Conservation (phyloP, 2,113 vertebrate species). For the Oophaga pumilio region DNA sequence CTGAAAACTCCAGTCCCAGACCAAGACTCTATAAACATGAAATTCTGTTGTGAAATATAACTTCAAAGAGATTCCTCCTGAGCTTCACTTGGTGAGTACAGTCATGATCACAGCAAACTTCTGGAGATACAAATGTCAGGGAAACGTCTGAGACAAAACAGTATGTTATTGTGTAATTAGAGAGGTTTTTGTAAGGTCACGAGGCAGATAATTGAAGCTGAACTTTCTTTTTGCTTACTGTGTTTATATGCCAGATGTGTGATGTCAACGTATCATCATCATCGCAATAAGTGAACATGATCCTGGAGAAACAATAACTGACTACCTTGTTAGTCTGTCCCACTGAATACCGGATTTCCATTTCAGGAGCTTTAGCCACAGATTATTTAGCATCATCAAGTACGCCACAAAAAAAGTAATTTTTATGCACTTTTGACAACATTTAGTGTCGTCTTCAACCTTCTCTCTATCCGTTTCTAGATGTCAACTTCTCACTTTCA, state of each 20-base stretch:
- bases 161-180: not conserved
- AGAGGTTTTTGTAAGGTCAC: constrained; percentile 29
- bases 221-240: not conserved
- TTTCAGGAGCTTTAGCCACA: too few relatives aligned
- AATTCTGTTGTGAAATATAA: not conserved
- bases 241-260: not conserved
- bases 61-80: constrained; percentile 5
- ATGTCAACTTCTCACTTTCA: too few relatives aligned
- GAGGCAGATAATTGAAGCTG: not conserved
- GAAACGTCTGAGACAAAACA: not conserved
- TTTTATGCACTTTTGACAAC: too few relatives aligned
- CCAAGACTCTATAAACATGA: not conserved
- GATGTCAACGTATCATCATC: not conserved
- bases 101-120: constrained; percentile 6
- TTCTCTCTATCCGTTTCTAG: too few relatives aligned
- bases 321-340: not conserved
- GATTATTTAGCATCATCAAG: too few relatives aligned
- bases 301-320: not conserved
- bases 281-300: not conserved
- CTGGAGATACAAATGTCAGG: not conserved
- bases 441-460: too few relatives aligned
- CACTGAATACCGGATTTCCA: too few relatives aligned
- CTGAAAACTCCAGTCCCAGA: not conserved
- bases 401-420: too few relatives aligned
- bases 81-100: not conserved